Evolutionary conservation across 2,888 invertebrate genomes (phyloP).

Genomic region (Drosophila borborema): DNA sequence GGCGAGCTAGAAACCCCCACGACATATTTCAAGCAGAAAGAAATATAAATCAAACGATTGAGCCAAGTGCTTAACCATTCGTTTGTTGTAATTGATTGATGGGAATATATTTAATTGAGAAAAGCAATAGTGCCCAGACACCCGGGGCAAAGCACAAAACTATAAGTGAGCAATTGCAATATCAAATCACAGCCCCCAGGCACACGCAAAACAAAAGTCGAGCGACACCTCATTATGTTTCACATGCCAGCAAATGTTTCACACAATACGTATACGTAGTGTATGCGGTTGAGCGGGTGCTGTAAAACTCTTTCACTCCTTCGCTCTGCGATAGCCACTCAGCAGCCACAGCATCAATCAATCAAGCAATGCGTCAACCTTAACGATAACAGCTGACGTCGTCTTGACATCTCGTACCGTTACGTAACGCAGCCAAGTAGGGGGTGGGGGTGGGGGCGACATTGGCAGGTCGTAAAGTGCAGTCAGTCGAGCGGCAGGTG

Average conservation of each 20-base stretch:
- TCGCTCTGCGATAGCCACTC: constrained; percentile 23
- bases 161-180: constrained; percentile 44
- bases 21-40: constrained; percentile 1
- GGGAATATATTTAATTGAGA: constrained; percentile 17
- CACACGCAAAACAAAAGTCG: constrained; percentile 2
- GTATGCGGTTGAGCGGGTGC: constrained; percentile 19
- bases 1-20: background rate
- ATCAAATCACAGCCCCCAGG: constrained; percentile 18
- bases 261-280: constrained; percentile 50
- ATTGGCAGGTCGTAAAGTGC: constrained; percentile 67
- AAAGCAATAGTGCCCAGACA: constrained; percentile 28
- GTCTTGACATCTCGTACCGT: constrained; percentile 10
- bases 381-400: constrained; percentile 41
- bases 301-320: background rate
- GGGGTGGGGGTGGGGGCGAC: constrained; percentile 6
- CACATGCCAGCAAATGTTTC: constrained; percentile 25
- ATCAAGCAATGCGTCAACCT: constrained; percentile 58
- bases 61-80: constrained; percentile 39
- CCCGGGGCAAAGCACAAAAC: constrained; percentile 17
- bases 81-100: constrained; percentile 63
- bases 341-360: constrained; percentile 71
- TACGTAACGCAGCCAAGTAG: background rate
- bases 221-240: constrained; percentile 29
- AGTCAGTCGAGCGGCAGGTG: constrained; percentile 48
- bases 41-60: constrained; percentile 64